A percentile compares a stretch with the other conserved stretches of the same genome.
These are phyloP conservation scores for Drusus annulatus DNA, from an alignment of 1,140 invertebrate species.

Conservation along the genomic window DNA sequence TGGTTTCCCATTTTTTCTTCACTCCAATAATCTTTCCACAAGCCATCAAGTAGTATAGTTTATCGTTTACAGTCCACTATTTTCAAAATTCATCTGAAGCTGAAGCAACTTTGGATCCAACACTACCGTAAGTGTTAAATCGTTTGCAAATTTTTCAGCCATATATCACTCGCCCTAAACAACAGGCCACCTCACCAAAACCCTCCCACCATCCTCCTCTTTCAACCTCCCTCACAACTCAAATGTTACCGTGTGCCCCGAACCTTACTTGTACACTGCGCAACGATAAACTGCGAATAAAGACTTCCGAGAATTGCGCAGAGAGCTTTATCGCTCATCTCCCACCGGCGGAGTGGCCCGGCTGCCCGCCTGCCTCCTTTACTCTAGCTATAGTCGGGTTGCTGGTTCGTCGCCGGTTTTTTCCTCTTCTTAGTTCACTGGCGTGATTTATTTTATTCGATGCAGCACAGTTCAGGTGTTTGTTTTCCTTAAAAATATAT, in stretches of 20 bases:
- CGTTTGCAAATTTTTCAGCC: background rate
- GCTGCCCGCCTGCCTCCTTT: too few species aligned
- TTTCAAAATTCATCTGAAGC: too few species aligned
- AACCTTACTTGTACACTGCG: background rate
- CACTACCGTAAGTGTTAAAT: conserved; percentile 2
- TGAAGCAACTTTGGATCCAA: too few species aligned
- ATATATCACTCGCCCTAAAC: background rate
- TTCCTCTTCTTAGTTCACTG: background rate
- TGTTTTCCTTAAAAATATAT: too few species aligned
- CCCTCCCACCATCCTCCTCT: background rate
- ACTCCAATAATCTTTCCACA: too few species aligned
- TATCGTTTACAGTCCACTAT: too few species aligned
- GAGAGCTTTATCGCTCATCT: conserved; percentile 24
- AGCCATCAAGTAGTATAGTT: too few species aligned
- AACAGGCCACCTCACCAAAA: background rate
- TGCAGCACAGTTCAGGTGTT: background rate
- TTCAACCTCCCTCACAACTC: background rate
- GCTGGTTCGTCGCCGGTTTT: background rate
- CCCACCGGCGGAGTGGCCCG: background rate
- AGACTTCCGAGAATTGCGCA: conserved; percentile 27
- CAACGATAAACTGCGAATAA: conserved; percentile 16
- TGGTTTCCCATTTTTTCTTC: too few species aligned
- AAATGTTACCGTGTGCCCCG: background rate
- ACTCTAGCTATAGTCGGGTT: too few species aligned
- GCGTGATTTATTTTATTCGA: conserved; percentile 25